Base-by-base conservation (phyloP, 2,113 vertebrate genomes). In the Microcebus lehilahytsara region DNA sequence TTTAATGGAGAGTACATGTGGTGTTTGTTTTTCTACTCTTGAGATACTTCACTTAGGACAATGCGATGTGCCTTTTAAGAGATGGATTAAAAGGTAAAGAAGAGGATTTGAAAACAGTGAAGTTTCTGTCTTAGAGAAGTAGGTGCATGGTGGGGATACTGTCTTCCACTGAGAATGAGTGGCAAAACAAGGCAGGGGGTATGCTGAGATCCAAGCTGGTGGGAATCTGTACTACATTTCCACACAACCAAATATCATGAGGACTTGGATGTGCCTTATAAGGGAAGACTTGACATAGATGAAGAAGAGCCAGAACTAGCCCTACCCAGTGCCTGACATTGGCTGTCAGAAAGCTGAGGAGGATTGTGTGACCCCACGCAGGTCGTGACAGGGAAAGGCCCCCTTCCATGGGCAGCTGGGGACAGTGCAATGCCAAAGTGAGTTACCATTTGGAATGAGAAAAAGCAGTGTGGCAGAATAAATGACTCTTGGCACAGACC, bases 371-470 rank as follows among this genome's bases (percentile, higher is more conserved):
- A 49, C 30, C 42, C 22, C 6, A 5, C 53, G 23, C 1, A 4
- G 4, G 22, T 51, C 23, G 22, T 77, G 40, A 75, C 2, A 85
- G 56, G 56, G n/a, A 17, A 66, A 53, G 46, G 58, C 27, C 27
- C 51, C 25, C 46, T 67, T 42, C 20, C 16, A 8, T 27, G 72
- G 37, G 17, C 22, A 69, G n/a, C 19, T 32, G 62, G 46, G 0
- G 37, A 67, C 9, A 3, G 10, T 2, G 0, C 6, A 19, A 42
- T 16, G 17, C 37, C 56, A 40, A 53, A 40, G 2, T 10, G 8
- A 93, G 25, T 37, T 85, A 37, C 9, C 53, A 49, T 27, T 67
- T 49, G 12, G 14, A 78, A 80, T 32, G 30, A 53, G 37, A 19
- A 34, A n/a, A 34, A 66, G 37, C 19, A 27, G 67, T 42, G 27